Percentiles rank a stretch among this genome's conserved stretches.
These are phyloP conservation scores for Aselliscus stoliczkanus DNA, from an alignment of 2,797 vertebrate genomes.

Conservation along the genomic window DNA sequence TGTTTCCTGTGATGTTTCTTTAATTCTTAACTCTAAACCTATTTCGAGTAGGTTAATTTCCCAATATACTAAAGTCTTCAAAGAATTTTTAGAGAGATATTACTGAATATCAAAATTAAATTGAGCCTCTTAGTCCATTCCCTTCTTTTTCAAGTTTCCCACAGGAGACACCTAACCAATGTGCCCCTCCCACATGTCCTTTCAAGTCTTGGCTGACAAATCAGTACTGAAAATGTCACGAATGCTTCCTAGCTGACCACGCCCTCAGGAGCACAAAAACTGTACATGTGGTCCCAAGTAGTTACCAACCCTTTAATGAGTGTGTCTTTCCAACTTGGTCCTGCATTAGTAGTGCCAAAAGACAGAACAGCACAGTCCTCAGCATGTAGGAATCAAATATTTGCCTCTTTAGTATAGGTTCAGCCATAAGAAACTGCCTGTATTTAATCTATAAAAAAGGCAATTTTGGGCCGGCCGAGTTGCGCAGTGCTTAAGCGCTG, in stretches of 20 bases:
- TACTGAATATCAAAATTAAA: not conserved
- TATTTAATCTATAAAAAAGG: not conserved
- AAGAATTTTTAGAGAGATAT: not conserved
- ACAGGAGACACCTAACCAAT: not conserved
- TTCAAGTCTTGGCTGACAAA: not conserved
- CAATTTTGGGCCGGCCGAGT: too few relatives aligned
- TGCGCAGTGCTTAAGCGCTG: too few relatives aligned
- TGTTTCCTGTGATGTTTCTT: not conserved
- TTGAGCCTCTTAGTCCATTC: not conserved
- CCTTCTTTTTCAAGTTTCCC: not conserved
- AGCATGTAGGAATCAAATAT: not conserved
- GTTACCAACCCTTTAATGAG: not conserved
- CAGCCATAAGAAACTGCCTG: not conserved
- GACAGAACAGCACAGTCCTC: not conserved
- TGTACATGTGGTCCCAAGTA: not conserved
- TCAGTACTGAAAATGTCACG: not conserved
- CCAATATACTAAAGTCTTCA: not conserved
- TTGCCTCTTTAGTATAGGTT: not conserved
- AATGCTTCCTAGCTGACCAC: not conserved
- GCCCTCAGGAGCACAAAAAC: not conserved
- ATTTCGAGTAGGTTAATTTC: not conserved
- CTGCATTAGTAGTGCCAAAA: not conserved
- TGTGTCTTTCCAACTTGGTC: not conserved
- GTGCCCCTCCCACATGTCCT: not conserved
- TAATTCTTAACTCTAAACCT: not conserved